These are phyloP conservation scores for Bellardia pandia DNA, from an alignment of 2,888 invertebrate species.

Conservation along the genomic window DNA sequence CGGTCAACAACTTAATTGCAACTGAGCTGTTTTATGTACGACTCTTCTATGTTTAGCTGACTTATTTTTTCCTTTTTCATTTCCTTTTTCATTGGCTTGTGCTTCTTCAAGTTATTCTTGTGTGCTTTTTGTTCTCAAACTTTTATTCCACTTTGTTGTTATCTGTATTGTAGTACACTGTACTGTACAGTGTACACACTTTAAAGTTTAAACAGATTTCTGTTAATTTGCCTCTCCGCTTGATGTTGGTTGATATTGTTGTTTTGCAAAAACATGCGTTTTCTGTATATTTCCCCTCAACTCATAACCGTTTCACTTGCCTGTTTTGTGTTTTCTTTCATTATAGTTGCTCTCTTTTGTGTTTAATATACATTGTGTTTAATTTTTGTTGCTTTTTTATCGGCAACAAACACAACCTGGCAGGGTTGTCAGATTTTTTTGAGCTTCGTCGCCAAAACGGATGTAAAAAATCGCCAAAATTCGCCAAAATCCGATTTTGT, in stretches of 20 bases:
- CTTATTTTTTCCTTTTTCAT: constrained; percentile 77
- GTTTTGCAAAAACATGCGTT: constrained; percentile 47
- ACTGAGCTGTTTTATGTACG: constrained; percentile 76
- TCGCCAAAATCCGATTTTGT: too few relatives aligned
- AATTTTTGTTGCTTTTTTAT: constrained; percentile 17
- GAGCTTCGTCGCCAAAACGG: too few relatives aligned
- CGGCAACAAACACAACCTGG: constrained; percentile 11
- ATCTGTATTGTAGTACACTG: constrained; percentile 12
- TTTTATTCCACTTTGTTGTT: background rate
- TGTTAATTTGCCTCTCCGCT: constrained; percentile 42
- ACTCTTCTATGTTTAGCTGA: constrained; percentile 77
- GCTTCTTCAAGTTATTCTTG: constrained; percentile 40
- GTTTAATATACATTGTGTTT: background rate
- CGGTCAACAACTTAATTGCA: constrained; percentile 80
- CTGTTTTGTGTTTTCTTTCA: background rate
- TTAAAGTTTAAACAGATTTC: too few relatives aligned
- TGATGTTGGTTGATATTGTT: constrained; percentile 38
- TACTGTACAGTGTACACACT: too few relatives aligned
- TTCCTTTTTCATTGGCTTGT: constrained; percentile 41
- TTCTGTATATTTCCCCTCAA: constrained; percentile 58
- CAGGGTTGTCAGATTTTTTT: too few relatives aligned
- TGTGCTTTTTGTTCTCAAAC: constrained; percentile 19
- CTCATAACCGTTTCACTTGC: constrained; percentile 60
- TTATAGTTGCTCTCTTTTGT: background rate
- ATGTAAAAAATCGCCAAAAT: too few relatives aligned